Base-by-base conservation (phyloP, 2,888 invertebrate species). In the Meghimatium bilineatum region DNA sequence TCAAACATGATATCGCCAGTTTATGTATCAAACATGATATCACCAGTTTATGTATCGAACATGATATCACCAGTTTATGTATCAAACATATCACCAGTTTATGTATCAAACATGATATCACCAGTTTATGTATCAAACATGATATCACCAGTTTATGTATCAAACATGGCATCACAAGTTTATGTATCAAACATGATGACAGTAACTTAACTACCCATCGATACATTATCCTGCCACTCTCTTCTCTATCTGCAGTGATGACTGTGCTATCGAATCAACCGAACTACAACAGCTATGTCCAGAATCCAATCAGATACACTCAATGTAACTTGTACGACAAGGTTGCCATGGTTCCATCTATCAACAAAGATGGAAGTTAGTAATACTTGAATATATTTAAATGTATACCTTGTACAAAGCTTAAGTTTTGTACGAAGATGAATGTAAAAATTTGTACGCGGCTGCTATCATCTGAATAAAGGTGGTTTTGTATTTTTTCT, bases 321-420 rank as follows among this genome's bases (percentile, higher is more conserved):
- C 67, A 49, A 0, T 56, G 71, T 38, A 71, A 52, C 34, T 26
- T 71, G 23, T 71, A 80, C 17, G 80, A 80, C 56, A 80, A 80
- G 38, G 52, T 80, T 23, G 71, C 56, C 34, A 29, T 67, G 38
- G 79, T 26, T 0, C 80, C 49, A 34, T 56, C 67, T 10, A 23
- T 29, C 23, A 26, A 17, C 29, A 71, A 71, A 52, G 80, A 71
- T 34, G 52, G 36, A n/a, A 52, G 80, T 71, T 36, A 56, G 80
- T 56, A 1, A 17, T 12, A 17, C 56, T 78, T 29, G 1, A 3
- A 32, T n/a, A n/a, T n/a, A n/a, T n/a, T n/a, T n/a, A n/a, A 14
- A 32, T 14, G 8, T 17, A 17, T 3, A 56, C 6, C 56, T 6
- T 14, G 20, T 14, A 8, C 20, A 20, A 56, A 3, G 2, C 56